A percentile compares a stretch with the other conserved stretches of the same genome.
phyloP scores from a whole-genome alignment of 2,888 invertebrate genomes.

The Cosmia pyralina region DNA sequence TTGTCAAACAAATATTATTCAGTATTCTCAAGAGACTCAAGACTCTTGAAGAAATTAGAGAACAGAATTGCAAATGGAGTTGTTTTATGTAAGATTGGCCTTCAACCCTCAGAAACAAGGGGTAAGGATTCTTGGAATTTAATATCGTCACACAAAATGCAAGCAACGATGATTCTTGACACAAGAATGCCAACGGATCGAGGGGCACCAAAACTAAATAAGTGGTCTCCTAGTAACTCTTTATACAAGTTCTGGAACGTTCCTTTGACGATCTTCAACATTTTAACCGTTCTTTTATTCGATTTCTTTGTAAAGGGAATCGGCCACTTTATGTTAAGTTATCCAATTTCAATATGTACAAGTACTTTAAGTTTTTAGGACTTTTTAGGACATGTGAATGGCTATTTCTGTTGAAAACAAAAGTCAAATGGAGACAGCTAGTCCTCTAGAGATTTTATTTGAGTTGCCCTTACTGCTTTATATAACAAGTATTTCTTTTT shows the following conservation, averaged over 20 bases:
- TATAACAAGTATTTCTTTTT: too few relatives aligned
- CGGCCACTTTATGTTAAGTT: conserved; percentile 51
- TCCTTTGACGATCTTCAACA: conserved; percentile 46
- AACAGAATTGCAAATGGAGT: conserved; percentile 47
- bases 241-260: conserved; percentile 46
- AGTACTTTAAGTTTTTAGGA: conserved; percentile 35
- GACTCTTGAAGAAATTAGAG: conserved; percentile 53
- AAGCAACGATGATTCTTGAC: conserved; percentile 32
- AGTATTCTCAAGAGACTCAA: conserved; percentile 22
- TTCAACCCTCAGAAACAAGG: conserved; percentile 22
- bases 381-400: conserved; percentile 13
- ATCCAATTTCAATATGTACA: conserved; percentile 56
- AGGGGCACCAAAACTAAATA: conserved; percentile 45
- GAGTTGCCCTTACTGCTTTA: not conserved
- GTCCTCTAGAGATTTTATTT: conserved; percentile 8
- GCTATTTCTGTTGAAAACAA: conserved; percentile 15
- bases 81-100: conserved; percentile 38
- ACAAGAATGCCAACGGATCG: conserved; percentile 38
- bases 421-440: conserved; percentile 23
- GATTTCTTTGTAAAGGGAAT: conserved; percentile 54
- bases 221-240: conserved; percentile 39
- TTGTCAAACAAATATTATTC: conserved; percentile 49
- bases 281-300: conserved; percentile 52
- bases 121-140: conserved; percentile 48
- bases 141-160: conserved; percentile 56